Conservation (phyloP, 2,888 invertebrate genomes). For the Cosmopolites sordidus region DNA sequence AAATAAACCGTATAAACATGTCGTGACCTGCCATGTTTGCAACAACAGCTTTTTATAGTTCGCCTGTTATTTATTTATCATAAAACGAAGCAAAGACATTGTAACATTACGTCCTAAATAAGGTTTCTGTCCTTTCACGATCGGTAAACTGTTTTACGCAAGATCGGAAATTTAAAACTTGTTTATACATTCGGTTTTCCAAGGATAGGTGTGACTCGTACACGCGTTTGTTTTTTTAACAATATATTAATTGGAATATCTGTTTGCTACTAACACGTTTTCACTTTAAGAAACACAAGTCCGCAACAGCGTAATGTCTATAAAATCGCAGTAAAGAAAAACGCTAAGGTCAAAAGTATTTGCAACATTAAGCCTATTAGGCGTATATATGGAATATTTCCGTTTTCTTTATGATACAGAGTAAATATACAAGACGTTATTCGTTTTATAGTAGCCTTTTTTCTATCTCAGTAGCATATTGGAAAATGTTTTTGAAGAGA, state of each 20-base stretch:
- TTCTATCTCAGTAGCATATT: too few species aligned
- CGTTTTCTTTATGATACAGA: too few species aligned
- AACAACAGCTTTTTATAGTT: slow-evolving; percentile 22
- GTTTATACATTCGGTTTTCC: slow-evolving; percentile 17
- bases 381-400: too few species aligned
- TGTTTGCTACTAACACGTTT: not conserved
- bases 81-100: slow-evolving; percentile 38
- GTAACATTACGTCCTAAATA: slow-evolving; percentile 41
- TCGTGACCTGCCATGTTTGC: slow-evolving; percentile 29
- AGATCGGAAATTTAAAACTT: slow-evolving; percentile 39
- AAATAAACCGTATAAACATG: slow-evolving; percentile 15
- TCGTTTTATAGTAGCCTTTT: too few species aligned
- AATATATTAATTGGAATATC: not conserved
- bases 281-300: too few species aligned
- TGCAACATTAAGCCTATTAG: too few species aligned
- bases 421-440: too few species aligned
- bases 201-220: slow-evolving; percentile 22
- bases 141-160: slow-evolving; percentile 35
- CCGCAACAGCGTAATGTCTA: too few species aligned
- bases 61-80: slow-evolving; percentile 26
- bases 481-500: too few species aligned
- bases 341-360: too few species aligned
- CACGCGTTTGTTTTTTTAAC: slow-evolving; percentile 12
- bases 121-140: slow-evolving; percentile 43
- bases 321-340: too few species aligned